Evolutionary conservation across 2,888 invertebrate genomes (phyloP).

Genomic region (Rhagophthalmus giganteus): DNA sequence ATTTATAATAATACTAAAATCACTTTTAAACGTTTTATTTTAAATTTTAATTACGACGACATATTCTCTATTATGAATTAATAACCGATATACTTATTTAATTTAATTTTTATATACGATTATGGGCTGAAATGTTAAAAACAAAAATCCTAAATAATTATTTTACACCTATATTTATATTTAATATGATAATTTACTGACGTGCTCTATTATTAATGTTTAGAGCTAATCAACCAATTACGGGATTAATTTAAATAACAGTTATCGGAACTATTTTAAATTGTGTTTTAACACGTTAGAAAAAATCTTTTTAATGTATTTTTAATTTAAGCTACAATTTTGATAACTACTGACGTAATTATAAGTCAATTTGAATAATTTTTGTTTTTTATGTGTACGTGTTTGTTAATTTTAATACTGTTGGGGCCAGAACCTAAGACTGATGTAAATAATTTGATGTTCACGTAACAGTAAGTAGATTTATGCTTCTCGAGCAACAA

Average conservation of each 20-base stretch:
- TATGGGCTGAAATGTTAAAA: no score
- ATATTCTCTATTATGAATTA: no score
- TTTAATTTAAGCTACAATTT: constrained; percentile 29
- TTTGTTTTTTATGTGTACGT: constrained; percentile 25
- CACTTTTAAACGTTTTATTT: no score
- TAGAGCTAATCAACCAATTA: constrained; percentile 15
- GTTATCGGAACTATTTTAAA: constrained; percentile 22
- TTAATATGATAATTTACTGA: no score
- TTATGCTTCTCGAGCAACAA: constrained; percentile 30
- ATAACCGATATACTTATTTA: no score
- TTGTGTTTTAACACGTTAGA: constrained; percentile 18
- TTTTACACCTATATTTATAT: no score
- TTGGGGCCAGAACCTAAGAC: constrained; percentile 46
- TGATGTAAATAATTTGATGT: constrained; percentile 40
- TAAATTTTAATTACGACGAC: no score
- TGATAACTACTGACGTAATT: constrained; percentile 25
- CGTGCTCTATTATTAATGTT: constrained; percentile 26
- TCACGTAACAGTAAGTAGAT: constrained; percentile 28
- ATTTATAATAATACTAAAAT: no score
- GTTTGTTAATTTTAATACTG: constrained; percentile 20
- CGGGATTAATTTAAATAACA: constrained; percentile 21
- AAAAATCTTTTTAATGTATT: constrained; percentile 32
- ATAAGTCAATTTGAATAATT: constrained; percentile 27
- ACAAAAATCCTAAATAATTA: no score
- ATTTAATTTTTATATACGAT: no score